Evolutionary conservation across 2,113 vertebrate genomes (phyloP), one percentile per base, ranked within the genome.

Genomic region (Circaetus gallicus): DNA sequence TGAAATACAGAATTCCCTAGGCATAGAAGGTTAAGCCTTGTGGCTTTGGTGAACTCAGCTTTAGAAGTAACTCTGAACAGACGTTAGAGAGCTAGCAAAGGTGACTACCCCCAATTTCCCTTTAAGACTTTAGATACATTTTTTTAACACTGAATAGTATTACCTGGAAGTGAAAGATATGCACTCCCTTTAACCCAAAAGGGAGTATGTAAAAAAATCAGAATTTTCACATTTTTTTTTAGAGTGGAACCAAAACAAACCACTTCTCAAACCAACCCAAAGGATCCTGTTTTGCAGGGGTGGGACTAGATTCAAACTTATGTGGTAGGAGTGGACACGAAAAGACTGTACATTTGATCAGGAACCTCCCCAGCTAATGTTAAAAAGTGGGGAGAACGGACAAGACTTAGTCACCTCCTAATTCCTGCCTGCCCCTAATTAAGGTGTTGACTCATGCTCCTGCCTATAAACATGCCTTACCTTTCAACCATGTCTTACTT

Each of bases 181-280:
- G 10, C 29, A n/a, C 4, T 82, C 16, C 20, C 10, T 82, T 86
- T 63, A 56, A 21, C 4, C 7, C 16, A 20, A 74, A 89, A 43
- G 1, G 1, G 7, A 67, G 3, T n/a, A 47, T 31, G 26, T 31
- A 49, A 76, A 78, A 45, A 26, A 1, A 1, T 49, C 9, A n/a
- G 31, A 56, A 71, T 79, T 38, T 80, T 91, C n/a, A 4, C 34
- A 3, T 9, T 50, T 17, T 20, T 20, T 82, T 70, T 83, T 71
- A 58, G 36, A 40, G 8, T 62, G 19, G 89, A 90, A 86, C 2
- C 14, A 49, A 76, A 56, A 3, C 18, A 36, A 49, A 42, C 34
- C 14, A 31, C 2, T 87, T 59, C 43, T 21, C 26, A 80, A 93
- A 36, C 7, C 17, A 62, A 40, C 4, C 9, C 18, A 79, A 55